phyloP scores from a whole-genome alignment of 1,140 invertebrate genomes.

The Alviniconcha marisindica region DNA sequence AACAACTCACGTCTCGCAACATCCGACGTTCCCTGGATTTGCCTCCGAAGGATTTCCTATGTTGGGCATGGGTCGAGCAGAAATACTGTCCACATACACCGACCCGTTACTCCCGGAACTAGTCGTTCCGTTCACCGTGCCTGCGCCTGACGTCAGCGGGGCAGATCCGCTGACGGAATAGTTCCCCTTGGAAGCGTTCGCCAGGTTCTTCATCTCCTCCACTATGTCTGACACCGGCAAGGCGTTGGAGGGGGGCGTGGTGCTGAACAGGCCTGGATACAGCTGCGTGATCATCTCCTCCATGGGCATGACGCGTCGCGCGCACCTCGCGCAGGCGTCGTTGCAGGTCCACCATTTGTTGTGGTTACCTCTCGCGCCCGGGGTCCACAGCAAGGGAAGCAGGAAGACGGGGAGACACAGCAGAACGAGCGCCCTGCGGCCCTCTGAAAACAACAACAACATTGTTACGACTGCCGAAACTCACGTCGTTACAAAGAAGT shows the following conservation, averaged over 20 bases:
- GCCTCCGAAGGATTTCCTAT: not conserved
- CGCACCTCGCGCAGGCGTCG: constrained; percentile 40
- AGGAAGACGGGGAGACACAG: constrained; percentile 6
- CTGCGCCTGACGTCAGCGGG: not conserved
- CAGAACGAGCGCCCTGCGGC: not conserved
- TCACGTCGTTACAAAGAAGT: too few species aligned
- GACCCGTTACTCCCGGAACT: not conserved
- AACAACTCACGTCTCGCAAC: constrained; percentile 37
- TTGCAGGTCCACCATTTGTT: constrained; percentile 46
- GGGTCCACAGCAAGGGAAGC: not conserved
- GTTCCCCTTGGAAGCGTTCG: not conserved
- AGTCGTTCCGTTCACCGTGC: not conserved
- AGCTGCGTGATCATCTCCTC: constrained; percentile 47
- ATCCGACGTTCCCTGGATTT: not conserved
- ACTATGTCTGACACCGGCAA: constrained; percentile 8
- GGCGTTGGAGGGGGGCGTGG: constrained; percentile 29
- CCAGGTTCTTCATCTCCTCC: not conserved
- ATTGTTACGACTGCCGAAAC: too few species aligned
- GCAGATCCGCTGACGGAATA: too few species aligned
- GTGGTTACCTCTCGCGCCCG: constrained; percentile 31
- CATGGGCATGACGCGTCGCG: constrained; percentile 38
- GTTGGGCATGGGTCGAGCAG: not conserved
- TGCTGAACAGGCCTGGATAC: constrained; percentile 49
- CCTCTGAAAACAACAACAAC: not conserved
- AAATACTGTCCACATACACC: constrained; percentile 23